These are phyloP conservation scores for Regulus satrapa DNA, from an alignment of 2,113 vertebrate genomes.

Conservation along the genomic window DNA sequence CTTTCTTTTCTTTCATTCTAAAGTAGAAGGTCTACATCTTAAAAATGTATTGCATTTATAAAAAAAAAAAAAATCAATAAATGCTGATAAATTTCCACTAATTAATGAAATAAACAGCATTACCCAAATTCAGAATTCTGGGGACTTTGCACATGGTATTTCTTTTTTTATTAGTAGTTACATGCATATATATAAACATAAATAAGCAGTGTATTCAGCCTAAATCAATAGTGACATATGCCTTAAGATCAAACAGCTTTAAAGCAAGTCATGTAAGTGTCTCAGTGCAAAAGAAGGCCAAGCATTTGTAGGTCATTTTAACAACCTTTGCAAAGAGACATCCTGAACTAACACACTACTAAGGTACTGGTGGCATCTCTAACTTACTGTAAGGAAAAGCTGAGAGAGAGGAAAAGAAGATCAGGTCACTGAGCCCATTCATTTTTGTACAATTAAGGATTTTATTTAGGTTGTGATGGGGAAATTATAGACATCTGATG, in stretches of 20 bases:
- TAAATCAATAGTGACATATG: neutral
- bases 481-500: neutral
- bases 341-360: neutral
- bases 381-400: neutral
- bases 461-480: neutral
- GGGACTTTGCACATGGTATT: neutral
- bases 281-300: neutral
- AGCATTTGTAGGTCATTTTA: neutral
- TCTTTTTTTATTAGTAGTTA: neutral
- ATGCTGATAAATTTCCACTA: neutral
- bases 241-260: neutral
- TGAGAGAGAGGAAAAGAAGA: neutral
- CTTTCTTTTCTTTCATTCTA: neutral
- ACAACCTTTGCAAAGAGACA: neutral
- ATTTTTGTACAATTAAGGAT: neutral
- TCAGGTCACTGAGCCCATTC: neutral
- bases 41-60: neutral
- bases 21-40: neutral
- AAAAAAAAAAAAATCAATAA: neutral
- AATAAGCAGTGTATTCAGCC: neutral
- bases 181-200: neutral
- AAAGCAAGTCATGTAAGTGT: neutral
- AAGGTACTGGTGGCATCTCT: neutral
- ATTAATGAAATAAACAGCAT: neutral
- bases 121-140: neutral